These are phyloP conservation scores for Mixornis gularis DNA, from an alignment of 2,113 vertebrate genomes.

Conservation along the genomic window DNA sequence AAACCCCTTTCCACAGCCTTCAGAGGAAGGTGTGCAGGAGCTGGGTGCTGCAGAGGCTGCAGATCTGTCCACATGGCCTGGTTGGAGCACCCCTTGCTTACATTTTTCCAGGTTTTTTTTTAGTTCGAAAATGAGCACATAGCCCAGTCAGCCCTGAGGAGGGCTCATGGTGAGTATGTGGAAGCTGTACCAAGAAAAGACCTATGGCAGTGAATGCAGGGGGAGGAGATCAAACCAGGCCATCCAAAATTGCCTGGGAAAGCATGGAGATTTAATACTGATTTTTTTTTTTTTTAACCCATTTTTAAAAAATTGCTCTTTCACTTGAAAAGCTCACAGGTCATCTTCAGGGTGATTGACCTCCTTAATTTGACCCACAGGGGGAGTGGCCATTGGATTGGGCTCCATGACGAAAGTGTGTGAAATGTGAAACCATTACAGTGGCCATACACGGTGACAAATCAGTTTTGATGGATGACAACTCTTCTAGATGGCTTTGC, in stretches of 20 bases:
- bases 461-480: background rate
- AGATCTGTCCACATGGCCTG: background rate
- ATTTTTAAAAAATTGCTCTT: background rate
- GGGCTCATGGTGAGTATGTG: background rate
- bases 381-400: background rate
- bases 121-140: background rate
- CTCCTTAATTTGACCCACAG: background rate
- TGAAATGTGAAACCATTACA: background rate
- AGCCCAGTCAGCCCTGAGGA: background rate
- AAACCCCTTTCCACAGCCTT: background rate
- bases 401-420: background rate
- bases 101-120: background rate
- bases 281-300: background rate
- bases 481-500: background rate
- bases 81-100: background rate
- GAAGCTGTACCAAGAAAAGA: background rate
- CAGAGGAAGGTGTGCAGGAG: slow-evolving; percentile 2
- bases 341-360: background rate
- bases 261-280: background rate
- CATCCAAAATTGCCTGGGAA: background rate
- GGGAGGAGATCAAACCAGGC: background rate
- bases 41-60: fast-evolving
- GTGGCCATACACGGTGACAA: background rate
- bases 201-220: background rate
- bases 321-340: background rate